Conservation (phyloP, 1,140 invertebrate genomes). For the Zaprionus africanus region DNA sequence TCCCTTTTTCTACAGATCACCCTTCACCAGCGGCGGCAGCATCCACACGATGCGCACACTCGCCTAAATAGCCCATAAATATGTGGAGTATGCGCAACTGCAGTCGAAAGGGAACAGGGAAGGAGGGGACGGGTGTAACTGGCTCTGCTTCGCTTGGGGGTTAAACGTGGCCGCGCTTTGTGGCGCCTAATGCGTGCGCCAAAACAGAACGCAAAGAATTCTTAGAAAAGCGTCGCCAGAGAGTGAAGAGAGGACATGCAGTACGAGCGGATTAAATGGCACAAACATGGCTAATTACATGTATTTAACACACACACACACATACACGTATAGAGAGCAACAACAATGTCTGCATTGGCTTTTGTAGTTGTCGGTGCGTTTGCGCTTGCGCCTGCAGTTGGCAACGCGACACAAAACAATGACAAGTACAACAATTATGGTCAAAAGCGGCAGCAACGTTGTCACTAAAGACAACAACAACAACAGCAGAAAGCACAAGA, state of each 20-base stretch:
- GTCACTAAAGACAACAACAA: conserved; percentile 51
- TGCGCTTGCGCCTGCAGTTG: conserved; percentile 44
- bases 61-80: conserved; percentile 80
- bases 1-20: not conserved
- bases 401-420: conserved; percentile 68
- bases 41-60: conserved; percentile 68
- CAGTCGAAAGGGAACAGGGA: conserved; percentile 11
- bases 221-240: conserved; percentile 78
- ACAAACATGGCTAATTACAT: conserved; percentile 83
- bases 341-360: conserved; percentile 13
- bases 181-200: conserved; percentile 80
- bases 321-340: conserved; percentile 13
- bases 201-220: conserved; percentile 80
- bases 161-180: conserved; percentile 74
- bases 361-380: conserved; percentile 42
- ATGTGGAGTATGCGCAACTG: conserved; percentile 77
- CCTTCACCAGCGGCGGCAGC: conserved; percentile 39
- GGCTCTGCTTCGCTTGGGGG: conserved; percentile 59
- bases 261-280: conserved; percentile 76
- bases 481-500: conserved; percentile 25
- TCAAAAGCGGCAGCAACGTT: conserved; percentile 65
- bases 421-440: conserved; percentile 77
- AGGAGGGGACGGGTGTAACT: conserved; percentile 1
- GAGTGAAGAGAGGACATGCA: conserved; percentile 45
- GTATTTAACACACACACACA: conserved; percentile 73